These are phyloP conservation scores for Chrysemys picta DNA, from an alignment of 2,113 vertebrate genomes.

Conservation along the genomic window DNA sequence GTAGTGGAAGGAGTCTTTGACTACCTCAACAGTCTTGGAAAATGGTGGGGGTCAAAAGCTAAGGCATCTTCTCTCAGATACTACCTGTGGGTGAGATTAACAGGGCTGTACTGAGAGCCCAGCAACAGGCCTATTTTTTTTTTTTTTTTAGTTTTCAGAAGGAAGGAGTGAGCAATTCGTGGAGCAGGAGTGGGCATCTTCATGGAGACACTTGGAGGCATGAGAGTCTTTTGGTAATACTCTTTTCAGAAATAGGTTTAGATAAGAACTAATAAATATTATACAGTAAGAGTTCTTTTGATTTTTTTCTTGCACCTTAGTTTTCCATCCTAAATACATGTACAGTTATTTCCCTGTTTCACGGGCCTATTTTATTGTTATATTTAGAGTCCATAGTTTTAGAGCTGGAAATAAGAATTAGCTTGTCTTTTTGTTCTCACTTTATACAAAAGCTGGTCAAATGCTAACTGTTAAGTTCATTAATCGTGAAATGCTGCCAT, in stretches of 20 bases:
- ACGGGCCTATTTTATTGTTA: not conserved
- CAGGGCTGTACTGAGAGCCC: not conserved
- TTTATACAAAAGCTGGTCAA: not conserved
- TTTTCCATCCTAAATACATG: not conserved
- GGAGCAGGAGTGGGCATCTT: not conserved
- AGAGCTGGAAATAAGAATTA: not conserved
- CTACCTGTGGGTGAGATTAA: not conserved
- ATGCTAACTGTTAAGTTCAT: not conserved
- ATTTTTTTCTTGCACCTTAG: not conserved
- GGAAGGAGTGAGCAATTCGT: not conserved
- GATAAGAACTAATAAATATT: not conserved
- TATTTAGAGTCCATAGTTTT: not conserved
- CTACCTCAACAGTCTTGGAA: not conserved
- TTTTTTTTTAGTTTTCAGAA: not conserved
- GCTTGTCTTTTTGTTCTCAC: not conserved
- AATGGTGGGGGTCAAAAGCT: not conserved
- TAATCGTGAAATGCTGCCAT: not conserved
- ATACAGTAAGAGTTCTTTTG: not conserved
- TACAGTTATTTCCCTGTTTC: not conserved
- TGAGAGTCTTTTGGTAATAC: not conserved
- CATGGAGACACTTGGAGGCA: not conserved
- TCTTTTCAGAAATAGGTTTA: not conserved
- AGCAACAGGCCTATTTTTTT: not conserved
- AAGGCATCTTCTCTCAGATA: not conserved
- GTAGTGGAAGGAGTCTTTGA: too few relatives aligned